Evolutionary conservation across 2,888 invertebrate species (phyloP), one percentile per base, ranked within the genome.

Genomic region (Amphipyra berbera): DNA sequence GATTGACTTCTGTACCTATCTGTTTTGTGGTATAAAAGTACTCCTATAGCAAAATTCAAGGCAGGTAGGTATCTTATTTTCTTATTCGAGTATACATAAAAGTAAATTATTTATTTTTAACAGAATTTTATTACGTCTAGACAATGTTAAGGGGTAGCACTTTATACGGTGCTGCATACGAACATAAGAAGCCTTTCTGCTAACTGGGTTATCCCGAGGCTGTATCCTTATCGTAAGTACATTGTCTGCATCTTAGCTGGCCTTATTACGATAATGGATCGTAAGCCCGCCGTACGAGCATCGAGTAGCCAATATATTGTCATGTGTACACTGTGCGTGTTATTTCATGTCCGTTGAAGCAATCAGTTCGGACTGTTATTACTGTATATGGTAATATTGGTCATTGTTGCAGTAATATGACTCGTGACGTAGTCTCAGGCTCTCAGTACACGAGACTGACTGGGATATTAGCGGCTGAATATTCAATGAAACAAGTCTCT

Each of bases 191-290:
- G 68, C 60, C 68, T 72, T 68, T 71, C 76, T 71, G 78, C 73
- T 83, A 83, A 85, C 78, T 86, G 80, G 82, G 83, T 83, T 85
- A 86, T 82, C 84, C 81, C 65, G 65, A 65, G 79, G 83, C 82
- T 73, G 79, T 82, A 77, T 68, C 79, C 82, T 87, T 90, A 91
- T 91, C 90, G 73, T 48, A 57, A 57, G 72, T 71, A 87, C 83
- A 90, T 88, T 90, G 89, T 89, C 85, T 87, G 83, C 84, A 88
- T 91, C 90, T 89, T 82, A 87, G 82, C 76, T 75, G 80, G 82
- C 81, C 82, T 78, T 81, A 85, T 88, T 88, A 85, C 82, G 79
- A 82, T 88, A 88, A 86, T 88, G 85, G 82, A 62, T 27, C 49
- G 78, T 48, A 41, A n/a, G 54, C 54, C 37, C 35, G 35, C 15